Base-by-base conservation (phyloP, 1,140 invertebrate genomes). In the Camponotus floridanus region DNA sequence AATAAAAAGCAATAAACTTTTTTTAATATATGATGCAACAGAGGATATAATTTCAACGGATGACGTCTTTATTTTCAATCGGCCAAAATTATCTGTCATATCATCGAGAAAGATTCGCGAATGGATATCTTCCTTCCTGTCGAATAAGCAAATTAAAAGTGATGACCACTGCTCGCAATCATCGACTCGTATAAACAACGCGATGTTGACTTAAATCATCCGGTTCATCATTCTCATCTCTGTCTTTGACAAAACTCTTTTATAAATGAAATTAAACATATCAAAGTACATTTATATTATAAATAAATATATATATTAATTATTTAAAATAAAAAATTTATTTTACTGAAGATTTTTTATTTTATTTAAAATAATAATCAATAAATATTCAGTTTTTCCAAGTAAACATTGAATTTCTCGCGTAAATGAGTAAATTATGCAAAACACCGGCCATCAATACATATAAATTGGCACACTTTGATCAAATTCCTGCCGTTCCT, bases 101-200 rank as follows among this genome's bases (percentile, higher is more conserved):
- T 65, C 51, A 62, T 18, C 42, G 15, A 57, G 13, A 18, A 71
- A 18, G 39, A 67, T 45, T 42, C 26, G 55, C 64, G 26, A 86
- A 86, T 51, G 31, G 18, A 9, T 15, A 68, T 86, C 65, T 79
- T 45, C 15, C 67, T 48, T 51, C 4, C 18, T 42, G 31, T 59
- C 51, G 59, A 79, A 21, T 86, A 86, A 80, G 48, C 59, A 80
- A 59, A 79, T 87, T 80, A 45, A 87, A n/a, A 70, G 48, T 39
- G 85, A 87, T 64, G 59, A 87, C 51, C 39, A 31, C 11, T 57
- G 65, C 55, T 67, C 39, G 59, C 59, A 31, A 3, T 86, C 86
- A 80, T 80, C 85, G 48, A 51, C 31, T 51, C 31, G 36, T 86
- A 51, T 15, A 87, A 87, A 86, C 36, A 79, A 86, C 57, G n/a